Evolutionary conservation across 2,113 vertebrate genomes (phyloP).

Genomic region (Corydoras sp.): DNA sequence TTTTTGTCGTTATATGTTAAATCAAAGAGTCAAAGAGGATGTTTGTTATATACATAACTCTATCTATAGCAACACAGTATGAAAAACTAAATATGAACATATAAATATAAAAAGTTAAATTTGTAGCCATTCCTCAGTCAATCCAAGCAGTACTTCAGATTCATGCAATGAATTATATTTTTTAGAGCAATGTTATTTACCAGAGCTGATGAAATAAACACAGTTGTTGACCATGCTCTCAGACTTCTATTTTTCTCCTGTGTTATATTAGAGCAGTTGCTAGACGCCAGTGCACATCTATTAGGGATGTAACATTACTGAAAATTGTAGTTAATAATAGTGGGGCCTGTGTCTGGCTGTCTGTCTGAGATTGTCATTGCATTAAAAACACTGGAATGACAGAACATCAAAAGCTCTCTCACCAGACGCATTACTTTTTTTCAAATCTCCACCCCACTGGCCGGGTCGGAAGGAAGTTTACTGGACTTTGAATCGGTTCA

Average conservation of each 20-base stretch:
- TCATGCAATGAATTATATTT: too few species aligned
- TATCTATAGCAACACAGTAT: too few species aligned
- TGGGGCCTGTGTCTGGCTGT: slow-evolving; percentile 12
- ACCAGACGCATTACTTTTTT: background rate
- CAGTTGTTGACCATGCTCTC: background rate
- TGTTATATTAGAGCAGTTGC: slow-evolving; percentile 3
- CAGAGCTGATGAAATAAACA: slow-evolving; percentile 3
- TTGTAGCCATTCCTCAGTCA: too few species aligned
- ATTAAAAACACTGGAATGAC: slow-evolving; percentile 11
- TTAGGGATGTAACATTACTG: background rate
- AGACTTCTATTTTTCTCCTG: slow-evolving; percentile 7
- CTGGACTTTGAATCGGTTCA: too few species aligned
- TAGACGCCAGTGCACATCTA: background rate
- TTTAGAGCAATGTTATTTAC: background rate
- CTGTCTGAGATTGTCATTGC: slow-evolving; percentile 5
- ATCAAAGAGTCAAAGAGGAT: too few species aligned
- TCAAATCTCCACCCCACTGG: too few species aligned
- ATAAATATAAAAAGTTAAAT: too few species aligned
- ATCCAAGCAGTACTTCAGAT: too few species aligned
- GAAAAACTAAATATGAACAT: too few species aligned
- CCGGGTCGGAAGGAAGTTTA: too few species aligned
- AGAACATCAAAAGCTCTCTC: slow-evolving; percentile 1
- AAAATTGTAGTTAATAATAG: slow-evolving; percentile 23
- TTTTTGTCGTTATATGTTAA: too few species aligned
- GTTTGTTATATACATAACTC: too few species aligned